These are phyloP conservation scores for Tursiops truncatus DNA, from an alignment of 2,113 vertebrate genomes.

Conservation along the genomic window DNA sequence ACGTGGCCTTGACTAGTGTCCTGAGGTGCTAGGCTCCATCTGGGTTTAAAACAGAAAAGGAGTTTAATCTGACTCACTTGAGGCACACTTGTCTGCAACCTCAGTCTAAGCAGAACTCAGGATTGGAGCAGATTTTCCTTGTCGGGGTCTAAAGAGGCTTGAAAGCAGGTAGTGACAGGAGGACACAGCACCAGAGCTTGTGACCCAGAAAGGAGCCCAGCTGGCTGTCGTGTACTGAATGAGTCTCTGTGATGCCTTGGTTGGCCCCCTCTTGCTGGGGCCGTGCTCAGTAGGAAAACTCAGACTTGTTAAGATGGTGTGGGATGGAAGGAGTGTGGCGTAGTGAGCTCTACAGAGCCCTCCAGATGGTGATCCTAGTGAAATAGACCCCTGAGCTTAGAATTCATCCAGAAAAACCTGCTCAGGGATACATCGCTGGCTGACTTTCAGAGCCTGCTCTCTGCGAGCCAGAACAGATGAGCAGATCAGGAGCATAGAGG, in stretches of 20 bases:
- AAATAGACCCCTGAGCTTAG: not conserved
- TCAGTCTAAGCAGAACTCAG: not conserved
- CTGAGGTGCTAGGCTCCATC: not conserved
- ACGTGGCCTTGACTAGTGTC: not conserved
- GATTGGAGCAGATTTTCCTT: not conserved
- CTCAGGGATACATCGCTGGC: not conserved
- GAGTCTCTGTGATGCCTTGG: rapidly evolving
- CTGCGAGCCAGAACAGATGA: not conserved
- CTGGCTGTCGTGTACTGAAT: rapidly evolving
- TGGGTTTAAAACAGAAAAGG: not conserved
- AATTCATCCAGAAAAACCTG: not conserved
- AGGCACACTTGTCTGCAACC: not conserved
- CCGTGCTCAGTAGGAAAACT: not conserved
- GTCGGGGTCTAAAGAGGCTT: not conserved
- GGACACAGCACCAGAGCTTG: not conserved
- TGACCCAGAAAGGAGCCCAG: too few relatives aligned
- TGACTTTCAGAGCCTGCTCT: not conserved
- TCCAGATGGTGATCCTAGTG: not conserved
- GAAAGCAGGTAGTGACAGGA: too few relatives aligned
- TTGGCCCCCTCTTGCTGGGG: not conserved
- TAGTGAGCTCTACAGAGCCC: too few relatives aligned
- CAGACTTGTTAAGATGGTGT: not conserved
- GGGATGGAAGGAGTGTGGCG: not conserved
- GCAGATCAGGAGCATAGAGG: too few relatives aligned
- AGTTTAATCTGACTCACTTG: rapidly evolving